phyloP scores from a whole-genome alignment of 2,888 invertebrate genomes.

The Calameuta filiformis region DNA sequence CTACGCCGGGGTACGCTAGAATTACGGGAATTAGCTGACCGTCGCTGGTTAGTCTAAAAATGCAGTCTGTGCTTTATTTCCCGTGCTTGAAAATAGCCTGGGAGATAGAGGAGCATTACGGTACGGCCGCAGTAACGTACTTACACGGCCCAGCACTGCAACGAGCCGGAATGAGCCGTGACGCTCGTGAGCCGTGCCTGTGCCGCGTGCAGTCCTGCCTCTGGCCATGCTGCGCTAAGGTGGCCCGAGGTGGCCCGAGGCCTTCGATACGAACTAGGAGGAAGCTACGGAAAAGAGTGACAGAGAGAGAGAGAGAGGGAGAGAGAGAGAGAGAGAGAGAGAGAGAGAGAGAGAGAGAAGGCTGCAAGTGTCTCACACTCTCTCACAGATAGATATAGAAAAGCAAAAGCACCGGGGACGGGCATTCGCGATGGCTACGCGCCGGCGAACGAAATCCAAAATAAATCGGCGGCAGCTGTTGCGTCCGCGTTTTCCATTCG shows the following conservation, averaged over 20 bases:
- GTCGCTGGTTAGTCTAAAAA: constrained; percentile 57
- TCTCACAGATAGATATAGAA: background rate
- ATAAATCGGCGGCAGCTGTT: constrained; percentile 64
- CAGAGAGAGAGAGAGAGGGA: constrained; percentile 5
- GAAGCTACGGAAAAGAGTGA: background rate
- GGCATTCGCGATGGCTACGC: constrained; percentile 15
- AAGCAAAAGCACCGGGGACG: background rate
- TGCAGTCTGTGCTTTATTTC: constrained; percentile 59
- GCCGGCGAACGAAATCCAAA: constrained; percentile 53
- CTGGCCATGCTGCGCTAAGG: too few species aligned
- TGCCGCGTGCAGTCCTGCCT: too few species aligned
- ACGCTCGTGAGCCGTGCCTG: too few species aligned
- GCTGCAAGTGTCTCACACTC: constrained; percentile 8
- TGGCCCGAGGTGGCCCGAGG: background rate
- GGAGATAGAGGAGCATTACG: constrained; percentile 34
- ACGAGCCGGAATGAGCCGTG: too few species aligned
- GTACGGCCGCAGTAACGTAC: background rate
- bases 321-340: constrained; percentile 7
- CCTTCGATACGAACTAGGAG: background rate
- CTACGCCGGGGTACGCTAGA: constrained; percentile 14
- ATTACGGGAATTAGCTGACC: constrained; percentile 58
- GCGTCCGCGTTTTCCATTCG: constrained; percentile 49
- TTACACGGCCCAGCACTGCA: too few species aligned
- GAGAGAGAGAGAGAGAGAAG: constrained; percentile 6
- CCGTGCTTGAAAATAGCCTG: constrained; percentile 58